These are phyloP conservation scores for Octodon degus DNA, from an alignment of 2,113 vertebrate genomes.

Conservation along the genomic window DNA sequence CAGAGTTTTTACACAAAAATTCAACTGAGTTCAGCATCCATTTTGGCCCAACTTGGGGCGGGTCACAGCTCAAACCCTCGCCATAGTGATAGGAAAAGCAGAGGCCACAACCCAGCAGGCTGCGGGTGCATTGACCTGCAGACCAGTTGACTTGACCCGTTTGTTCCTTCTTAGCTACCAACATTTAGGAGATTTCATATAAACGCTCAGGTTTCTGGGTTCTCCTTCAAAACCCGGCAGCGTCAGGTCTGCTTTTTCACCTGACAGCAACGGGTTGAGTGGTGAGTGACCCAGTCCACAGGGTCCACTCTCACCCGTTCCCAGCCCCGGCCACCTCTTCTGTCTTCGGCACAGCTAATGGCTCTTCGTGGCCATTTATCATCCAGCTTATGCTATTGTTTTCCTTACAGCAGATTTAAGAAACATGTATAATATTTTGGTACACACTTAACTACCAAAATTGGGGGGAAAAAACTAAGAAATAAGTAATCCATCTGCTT, in stretches of 20 bases:
- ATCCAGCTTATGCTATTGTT: not conserved
- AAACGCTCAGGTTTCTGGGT: not conserved
- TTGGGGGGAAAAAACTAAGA: not conserved
- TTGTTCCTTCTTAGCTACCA: slow-evolving; percentile 15
- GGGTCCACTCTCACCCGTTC: fast-evolving
- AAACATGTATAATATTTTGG: not conserved
- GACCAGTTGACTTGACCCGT: fast-evolving
- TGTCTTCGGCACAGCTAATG: not conserved
- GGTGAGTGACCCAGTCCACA: fast-evolving
- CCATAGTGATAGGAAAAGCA: not conserved
- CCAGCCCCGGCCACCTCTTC: not conserved
- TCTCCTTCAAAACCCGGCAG: not conserved
- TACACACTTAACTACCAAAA: not conserved
- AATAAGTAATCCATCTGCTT: not conserved
- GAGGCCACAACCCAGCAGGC: not conserved
- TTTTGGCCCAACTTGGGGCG: not conserved
- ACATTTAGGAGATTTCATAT: not conserved
- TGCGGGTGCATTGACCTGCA: too few relatives aligned
- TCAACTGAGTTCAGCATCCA: not conserved
- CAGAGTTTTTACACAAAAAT: slow-evolving; percentile 29
- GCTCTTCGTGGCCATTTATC: not conserved
- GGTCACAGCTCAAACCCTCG: not conserved
- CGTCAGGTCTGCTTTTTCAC: not conserved
- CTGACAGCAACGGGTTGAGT: fast-evolving
- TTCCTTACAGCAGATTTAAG: not conserved